phyloP scores from a whole-genome alignment of 2,888 invertebrate species.

The Eristalis pertinax region DNA sequence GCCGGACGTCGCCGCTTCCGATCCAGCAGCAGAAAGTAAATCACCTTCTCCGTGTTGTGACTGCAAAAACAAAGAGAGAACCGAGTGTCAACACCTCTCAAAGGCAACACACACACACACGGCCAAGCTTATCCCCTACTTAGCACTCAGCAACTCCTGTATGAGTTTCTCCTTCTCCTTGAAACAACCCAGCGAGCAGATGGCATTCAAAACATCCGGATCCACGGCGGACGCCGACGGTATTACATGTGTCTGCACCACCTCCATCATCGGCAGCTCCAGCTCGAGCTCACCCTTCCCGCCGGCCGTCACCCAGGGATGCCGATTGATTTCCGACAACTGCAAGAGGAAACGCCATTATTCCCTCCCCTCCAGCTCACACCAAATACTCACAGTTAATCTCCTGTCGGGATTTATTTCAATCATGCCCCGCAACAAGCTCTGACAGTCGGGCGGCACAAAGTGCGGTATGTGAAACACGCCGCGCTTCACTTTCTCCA shows the following conservation, averaged over 20 bases:
- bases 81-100: neutral
- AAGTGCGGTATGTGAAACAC: conserved; percentile 99
- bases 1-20: conserved; percentile 97
- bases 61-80: conserved; percentile 83
- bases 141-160: conserved; percentile 94
- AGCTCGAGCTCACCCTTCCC: conserved; percentile 96
- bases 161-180: conserved; percentile 98
- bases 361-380: conserved; percentile 5
- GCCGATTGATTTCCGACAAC: conserved; percentile 97
- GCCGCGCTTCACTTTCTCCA: conserved; percentile 99
- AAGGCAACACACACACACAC: neutral
- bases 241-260: conserved; percentile 98
- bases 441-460: conserved; percentile 99
- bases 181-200: conserved; percentile 98
- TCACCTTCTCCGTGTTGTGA: conserved; percentile 99
- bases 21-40: conserved; percentile 98
- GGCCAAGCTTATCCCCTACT: conserved; percentile 83
- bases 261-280: conserved; percentile 99
- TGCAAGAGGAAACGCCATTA: conserved; percentile 80
- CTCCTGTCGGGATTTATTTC: conserved; percentile 99
- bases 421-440: conserved; percentile 98
- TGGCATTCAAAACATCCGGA: conserved; percentile 98
- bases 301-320: conserved; percentile 98
- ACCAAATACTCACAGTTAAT: conserved; percentile 88
- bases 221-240: conserved; percentile 97